phyloP scores from a whole-genome alignment of 1,140 invertebrate genomes.

The Liolophura sinensis region DNA sequence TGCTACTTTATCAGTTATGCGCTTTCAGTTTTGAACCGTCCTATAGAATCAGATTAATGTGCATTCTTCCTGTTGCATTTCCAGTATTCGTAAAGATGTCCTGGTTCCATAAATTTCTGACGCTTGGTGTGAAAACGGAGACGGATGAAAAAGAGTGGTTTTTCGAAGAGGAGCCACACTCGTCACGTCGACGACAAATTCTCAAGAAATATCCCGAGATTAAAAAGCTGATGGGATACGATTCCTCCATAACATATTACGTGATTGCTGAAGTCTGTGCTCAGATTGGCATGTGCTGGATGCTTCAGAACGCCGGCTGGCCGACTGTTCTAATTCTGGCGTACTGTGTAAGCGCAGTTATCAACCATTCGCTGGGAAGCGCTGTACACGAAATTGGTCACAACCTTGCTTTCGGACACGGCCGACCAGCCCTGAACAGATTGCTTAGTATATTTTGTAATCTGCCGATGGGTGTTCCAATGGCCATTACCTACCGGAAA shows the following conservation, averaged over 20 bases:
- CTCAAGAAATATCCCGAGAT: slow-evolving; percentile 57
- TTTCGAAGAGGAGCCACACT: slow-evolving; percentile 53
- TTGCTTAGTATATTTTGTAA: slow-evolving; percentile 55
- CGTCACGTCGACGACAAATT: slow-evolving; percentile 45
- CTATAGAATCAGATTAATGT: too few relatives aligned
- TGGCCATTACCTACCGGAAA: slow-evolving; percentile 57
- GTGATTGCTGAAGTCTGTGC: slow-evolving; percentile 34
- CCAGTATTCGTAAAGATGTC: background rate
- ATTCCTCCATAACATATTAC: slow-evolving; percentile 46
- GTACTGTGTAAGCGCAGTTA: slow-evolving; percentile 50
- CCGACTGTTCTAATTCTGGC: slow-evolving; percentile 38
- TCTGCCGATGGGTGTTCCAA: slow-evolving; percentile 53
- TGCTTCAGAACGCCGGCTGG: slow-evolving; percentile 47
- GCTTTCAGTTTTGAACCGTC: too few relatives aligned
- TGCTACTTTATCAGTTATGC: too few relatives aligned
- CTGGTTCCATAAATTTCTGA: slow-evolving; percentile 29
- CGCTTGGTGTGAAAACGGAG: slow-evolving; percentile 22
- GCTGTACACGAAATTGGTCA: slow-evolving; percentile 59
- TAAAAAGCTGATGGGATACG: slow-evolving; percentile 56
- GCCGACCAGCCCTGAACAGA: slow-evolving; percentile 43
- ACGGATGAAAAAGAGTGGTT: slow-evolving; percentile 36
- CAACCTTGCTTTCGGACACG: slow-evolving; percentile 57
- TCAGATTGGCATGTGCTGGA: slow-evolving; percentile 44
- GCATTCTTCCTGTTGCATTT: background rate
- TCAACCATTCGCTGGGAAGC: slow-evolving; percentile 57